phyloP scores from a whole-genome alignment of 2,797 vertebrate species.

The Champsocephalus esox region DNA sequence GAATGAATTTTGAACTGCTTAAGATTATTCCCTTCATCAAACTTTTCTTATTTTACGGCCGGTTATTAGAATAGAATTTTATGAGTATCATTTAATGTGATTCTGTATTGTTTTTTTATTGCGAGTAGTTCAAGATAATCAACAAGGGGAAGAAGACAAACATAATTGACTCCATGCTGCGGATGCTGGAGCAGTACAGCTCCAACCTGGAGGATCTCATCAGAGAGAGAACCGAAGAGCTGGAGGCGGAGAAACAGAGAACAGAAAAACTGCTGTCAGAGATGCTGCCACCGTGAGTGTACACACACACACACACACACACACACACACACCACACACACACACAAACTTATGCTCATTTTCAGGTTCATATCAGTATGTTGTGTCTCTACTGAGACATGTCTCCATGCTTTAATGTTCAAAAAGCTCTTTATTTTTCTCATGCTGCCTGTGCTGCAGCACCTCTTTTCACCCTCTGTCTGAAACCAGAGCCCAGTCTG shows the following conservation, averaged over 20 bases:
- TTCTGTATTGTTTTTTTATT: not conserved
- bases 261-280: slow-evolving; percentile 88
- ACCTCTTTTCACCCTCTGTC: no score
- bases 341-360: no score
- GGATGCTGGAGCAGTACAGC: slow-evolving; percentile 90
- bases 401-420: no score
- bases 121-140: slow-evolving; percentile 86
- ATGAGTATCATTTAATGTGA: not conserved
- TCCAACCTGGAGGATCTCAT: slow-evolving; percentile 89
- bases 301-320: not conserved
- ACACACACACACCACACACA: no score
- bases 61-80: not conserved
- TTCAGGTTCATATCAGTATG: no score
- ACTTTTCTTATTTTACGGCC: no score
- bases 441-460: no score
- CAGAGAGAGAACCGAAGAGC: slow-evolving; percentile 87
- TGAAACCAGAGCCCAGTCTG: no score
- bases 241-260: slow-evolving; percentile 89
- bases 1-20: no score
- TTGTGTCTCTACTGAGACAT: no score
- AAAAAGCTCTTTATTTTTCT: no score
- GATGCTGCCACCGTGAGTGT: slow-evolving; percentile 89
- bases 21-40: no score
- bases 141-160: slow-evolving; percentile 91
- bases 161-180: slow-evolving; percentile 90